phyloP scores from a whole-genome alignment of 2,113 vertebrate genomes.

The Alethe diademata region DNA sequence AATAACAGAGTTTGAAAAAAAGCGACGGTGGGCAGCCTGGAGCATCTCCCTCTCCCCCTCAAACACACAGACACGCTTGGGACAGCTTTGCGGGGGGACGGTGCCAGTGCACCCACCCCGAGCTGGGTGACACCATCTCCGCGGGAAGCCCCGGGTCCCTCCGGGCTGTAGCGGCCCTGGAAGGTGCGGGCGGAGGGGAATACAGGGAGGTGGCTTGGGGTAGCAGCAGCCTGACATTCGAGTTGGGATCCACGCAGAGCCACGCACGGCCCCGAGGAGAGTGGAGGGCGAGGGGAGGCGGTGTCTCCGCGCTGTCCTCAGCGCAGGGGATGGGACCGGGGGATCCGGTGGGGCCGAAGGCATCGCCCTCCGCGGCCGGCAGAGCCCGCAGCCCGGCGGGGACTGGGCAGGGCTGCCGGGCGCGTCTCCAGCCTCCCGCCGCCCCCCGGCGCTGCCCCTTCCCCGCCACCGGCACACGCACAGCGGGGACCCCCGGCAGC shows the following conservation, averaged over 20 bases:
- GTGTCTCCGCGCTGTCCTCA: neutral
- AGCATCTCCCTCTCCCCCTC: neutral
- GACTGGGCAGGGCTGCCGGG: neutral
- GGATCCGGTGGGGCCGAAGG: neutral
- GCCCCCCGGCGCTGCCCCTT: neutral
- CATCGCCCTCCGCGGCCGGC: neutral
- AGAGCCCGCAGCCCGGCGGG: neutral
- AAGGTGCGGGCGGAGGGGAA: neutral
- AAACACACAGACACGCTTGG: neutral
- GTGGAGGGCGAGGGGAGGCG: neutral
- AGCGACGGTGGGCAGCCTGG: neutral
- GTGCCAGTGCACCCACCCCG: neutral
- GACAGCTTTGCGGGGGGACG: fast-evolving
- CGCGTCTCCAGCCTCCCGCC: neutral
- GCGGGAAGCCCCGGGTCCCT: fast-evolving
- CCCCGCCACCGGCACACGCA: neutral
- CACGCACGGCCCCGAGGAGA: neutral
- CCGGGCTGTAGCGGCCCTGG: neutral
- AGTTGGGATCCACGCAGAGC: neutral
- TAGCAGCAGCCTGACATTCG: neutral
- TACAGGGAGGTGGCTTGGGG: fast-evolving
- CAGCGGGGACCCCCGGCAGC: neutral
- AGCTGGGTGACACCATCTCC: neutral
- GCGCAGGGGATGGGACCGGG: neutral
- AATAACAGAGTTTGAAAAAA: neutral